Evolutionary conservation across 2,888 invertebrate species (phyloP).

Genomic region (Eupithecia centaureata): DNA sequence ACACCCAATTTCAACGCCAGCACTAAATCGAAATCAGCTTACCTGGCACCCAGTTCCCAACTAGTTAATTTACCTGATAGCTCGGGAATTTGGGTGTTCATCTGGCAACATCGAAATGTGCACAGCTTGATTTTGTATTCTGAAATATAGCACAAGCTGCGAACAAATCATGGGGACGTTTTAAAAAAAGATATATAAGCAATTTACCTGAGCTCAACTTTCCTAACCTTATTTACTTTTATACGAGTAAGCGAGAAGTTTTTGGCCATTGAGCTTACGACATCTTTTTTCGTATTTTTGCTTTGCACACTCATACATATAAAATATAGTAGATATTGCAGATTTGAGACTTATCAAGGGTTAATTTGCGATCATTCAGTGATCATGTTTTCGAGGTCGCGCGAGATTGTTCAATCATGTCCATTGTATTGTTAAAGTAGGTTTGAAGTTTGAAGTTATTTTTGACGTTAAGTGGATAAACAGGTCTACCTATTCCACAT

Average conservation of each 20-base stretch:
- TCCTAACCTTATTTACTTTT: no score
- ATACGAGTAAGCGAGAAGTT: no score
- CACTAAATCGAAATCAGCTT: slow-evolving; percentile 6
- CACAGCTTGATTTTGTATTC: background rate
- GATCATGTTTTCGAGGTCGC: background rate
- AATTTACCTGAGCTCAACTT: no score
- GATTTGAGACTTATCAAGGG: background rate
- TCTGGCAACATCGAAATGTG: background rate
- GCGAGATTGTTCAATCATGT: background rate
- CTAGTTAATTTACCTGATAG: background rate
- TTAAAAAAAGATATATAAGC: no score
- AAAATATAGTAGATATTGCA: background rate
- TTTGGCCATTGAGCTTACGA: no score
- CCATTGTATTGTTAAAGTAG: background rate
- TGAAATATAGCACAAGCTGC: background rate
- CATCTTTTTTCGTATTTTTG: no score
- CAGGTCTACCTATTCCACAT: background rate
- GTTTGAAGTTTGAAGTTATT: background rate
- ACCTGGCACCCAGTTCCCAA: background rate
- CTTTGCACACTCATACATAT: background rate
- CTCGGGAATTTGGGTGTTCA: background rate
- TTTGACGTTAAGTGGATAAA: background rate
- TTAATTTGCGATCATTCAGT: background rate
- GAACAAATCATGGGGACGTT: background rate
- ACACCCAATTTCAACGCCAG: background rate